Evolutionary conservation across 2,797 vertebrate genomes (phyloP).

Genomic region (Takifugu rubripes): DNA sequence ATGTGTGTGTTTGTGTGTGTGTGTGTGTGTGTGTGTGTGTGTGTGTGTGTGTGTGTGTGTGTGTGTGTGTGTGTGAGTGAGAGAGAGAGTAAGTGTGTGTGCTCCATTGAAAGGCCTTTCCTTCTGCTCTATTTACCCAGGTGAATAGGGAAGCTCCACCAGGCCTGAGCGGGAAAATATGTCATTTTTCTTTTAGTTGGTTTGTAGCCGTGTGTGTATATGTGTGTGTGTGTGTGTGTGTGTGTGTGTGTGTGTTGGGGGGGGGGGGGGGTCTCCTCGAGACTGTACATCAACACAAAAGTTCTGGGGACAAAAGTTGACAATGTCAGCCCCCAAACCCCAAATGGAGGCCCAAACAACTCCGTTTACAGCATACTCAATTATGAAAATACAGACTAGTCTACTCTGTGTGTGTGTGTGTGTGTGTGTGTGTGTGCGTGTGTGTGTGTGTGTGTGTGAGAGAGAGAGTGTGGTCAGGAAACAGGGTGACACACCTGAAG

Average conservation of each 20-base stretch:
- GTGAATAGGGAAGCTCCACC: slow-evolving; percentile 85
- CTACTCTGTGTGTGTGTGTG: no score
- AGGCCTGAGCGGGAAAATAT: slow-evolving; percentile 70
- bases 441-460: slow-evolving; percentile 20
- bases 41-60: slow-evolving; percentile 14
- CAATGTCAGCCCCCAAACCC: slow-evolving; percentile 7
- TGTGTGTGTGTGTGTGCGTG: slow-evolving; percentile 31
- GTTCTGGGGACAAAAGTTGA: slow-evolving; percentile 47
- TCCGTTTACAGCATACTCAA: neutral
- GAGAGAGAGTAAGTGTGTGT: slow-evolving; percentile 78
- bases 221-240: slow-evolving; percentile 13
- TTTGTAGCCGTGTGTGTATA: slow-evolving; percentile 8
- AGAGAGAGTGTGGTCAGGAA: slow-evolving; percentile 37
- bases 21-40: slow-evolving; percentile 13
- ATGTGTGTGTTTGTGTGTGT: neutral
- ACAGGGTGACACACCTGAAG: slow-evolving; percentile 55
- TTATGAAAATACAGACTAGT: slow-evolving; percentile 4
- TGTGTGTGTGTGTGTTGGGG: slow-evolving; percentile 1
- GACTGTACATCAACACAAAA: slow-evolving; percentile 43
- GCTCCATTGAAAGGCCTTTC: slow-evolving; percentile 83
- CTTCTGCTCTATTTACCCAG: slow-evolving; percentile 99
- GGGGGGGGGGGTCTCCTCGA: slow-evolving; percentile 17
- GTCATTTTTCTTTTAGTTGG: slow-evolving; percentile 40
- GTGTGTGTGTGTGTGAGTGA: slow-evolving; percentile 53
- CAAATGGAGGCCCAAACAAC: slow-evolving; percentile 8